Evolutionary conservation across 2,888 invertebrate genomes (phyloP).

Genomic region (Ptychoptera albimana): DNA sequence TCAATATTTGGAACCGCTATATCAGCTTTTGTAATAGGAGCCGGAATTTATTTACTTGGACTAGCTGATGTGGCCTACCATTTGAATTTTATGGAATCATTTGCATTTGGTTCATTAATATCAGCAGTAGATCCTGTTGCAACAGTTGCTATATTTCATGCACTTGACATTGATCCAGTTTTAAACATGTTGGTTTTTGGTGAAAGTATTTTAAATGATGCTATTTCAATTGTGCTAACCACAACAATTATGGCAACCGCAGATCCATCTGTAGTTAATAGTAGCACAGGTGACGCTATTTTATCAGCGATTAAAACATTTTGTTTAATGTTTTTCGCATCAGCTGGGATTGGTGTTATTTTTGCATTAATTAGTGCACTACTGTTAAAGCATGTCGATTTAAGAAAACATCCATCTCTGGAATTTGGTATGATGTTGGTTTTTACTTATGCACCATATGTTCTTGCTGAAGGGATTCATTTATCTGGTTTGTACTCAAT

Average conservation of each 20-base stretch:
- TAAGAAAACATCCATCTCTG: constrained; percentile 91
- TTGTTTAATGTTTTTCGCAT: constrained; percentile 96
- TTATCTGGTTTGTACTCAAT: constrained; percentile 41
- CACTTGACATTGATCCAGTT: constrained; percentile 90
- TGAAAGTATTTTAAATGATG: constrained; percentile 72
- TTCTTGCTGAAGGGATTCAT: constrained; percentile 91
- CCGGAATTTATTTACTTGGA: constrained; percentile 88
- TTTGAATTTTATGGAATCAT: constrained; percentile 89
- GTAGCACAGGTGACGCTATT: constrained; percentile 62
- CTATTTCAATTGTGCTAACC: constrained; percentile 93
- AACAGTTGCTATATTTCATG: constrained; percentile 97
- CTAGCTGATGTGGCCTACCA: constrained; percentile 81
- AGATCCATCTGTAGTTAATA: constrained; percentile 28
- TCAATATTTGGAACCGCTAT: constrained; percentile 95
- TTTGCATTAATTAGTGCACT: constrained; percentile 90
- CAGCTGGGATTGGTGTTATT: constrained; percentile 88
- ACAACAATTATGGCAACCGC: constrained; percentile 67
- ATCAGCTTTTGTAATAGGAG: constrained; percentile 92
- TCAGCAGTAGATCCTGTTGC: constrained; percentile 99
- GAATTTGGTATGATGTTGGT: constrained; percentile 98
- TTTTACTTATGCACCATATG: constrained; percentile 97
- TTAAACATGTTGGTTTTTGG: constrained; percentile 99
- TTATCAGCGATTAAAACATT: constrained; percentile 78
- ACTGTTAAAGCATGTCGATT: constrained; percentile 85
- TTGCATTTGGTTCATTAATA: constrained; percentile 95